Conservation (phyloP, 1,140 invertebrate genomes). For the Drosophila repleta region DNA sequence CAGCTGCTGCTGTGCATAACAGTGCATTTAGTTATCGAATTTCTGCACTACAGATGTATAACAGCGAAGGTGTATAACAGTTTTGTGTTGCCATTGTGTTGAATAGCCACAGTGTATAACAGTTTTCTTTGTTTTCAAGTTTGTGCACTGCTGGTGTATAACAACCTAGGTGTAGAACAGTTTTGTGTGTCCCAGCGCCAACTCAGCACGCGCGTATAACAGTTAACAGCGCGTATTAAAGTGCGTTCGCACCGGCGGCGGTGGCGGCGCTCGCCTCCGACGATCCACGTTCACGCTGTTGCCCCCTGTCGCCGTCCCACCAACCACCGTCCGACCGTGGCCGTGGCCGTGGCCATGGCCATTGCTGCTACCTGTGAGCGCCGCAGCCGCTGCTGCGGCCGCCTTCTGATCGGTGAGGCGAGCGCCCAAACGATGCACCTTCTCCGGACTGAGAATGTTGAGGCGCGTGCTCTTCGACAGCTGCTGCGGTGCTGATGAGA, state of each 20-base stretch:
- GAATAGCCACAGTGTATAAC: neutral
- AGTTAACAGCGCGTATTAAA: constrained; percentile 68
- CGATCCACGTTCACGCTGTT: constrained; percentile 29
- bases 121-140: neutral
- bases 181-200: neutral
- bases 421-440: constrained; percentile 76
- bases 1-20: neutral
- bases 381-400: constrained; percentile 17
- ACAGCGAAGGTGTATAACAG: neutral
- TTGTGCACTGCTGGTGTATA: constrained; percentile 18
- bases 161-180: constrained; percentile 17
- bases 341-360: constrained; percentile 8
- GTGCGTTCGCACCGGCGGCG: constrained; percentile 64
- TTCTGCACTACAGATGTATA: neutral
- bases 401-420: constrained; percentile 76
- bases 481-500: constrained; percentile 34
- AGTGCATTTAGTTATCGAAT: too few relatives aligned
- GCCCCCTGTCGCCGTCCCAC: neutral
- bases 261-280: constrained; percentile 51
- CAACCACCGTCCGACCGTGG: neutral
- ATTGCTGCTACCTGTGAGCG: constrained; percentile 5
- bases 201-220: constrained; percentile 19
- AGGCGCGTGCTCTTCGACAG: constrained; percentile 56
- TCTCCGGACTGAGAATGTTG: constrained; percentile 79
- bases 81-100: neutral